Evolutionary conservation across 2,888 invertebrate species (phyloP).

Genomic region (Machimus rusticus): DNA sequence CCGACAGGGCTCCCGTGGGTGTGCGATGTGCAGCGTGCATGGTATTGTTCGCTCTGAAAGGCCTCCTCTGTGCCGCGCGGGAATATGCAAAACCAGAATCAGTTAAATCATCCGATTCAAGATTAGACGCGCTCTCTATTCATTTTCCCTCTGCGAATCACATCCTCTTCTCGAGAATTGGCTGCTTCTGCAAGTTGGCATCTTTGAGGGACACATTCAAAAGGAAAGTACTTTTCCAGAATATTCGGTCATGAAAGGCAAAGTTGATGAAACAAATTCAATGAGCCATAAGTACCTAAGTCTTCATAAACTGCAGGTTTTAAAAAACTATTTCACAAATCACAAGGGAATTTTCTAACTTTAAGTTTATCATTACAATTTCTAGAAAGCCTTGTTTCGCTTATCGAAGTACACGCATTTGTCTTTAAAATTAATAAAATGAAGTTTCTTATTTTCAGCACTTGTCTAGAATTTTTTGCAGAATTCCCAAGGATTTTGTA

Average conservation of each 20-base stretch:
- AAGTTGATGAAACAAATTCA: not conserved
- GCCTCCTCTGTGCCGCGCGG: not conserved
- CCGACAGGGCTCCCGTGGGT: not conserved
- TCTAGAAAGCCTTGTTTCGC: too few species aligned
- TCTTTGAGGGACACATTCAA: too few species aligned
- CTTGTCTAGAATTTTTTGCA: too few species aligned
- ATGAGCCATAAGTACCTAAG: too few species aligned
- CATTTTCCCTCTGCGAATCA: not conserved
- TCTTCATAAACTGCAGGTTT: not conserved
- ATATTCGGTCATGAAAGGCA: not conserved
- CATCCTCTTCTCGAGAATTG: not conserved
- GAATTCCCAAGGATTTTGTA: too few species aligned
- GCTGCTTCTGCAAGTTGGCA: not conserved
- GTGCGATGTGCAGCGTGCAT: constrained; percentile 3
- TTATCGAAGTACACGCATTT: too few species aligned
- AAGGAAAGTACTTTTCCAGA: not conserved
- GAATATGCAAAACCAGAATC: not conserved
- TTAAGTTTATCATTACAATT: too few species aligned
- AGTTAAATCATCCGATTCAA: not conserved
- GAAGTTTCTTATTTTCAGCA: too few species aligned
- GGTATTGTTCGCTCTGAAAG: not conserved
- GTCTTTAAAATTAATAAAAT: too few species aligned
- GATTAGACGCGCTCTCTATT: constrained; percentile 25
- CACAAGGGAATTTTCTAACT: not conserved
- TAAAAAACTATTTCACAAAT: not conserved